These are phyloP conservation scores for Glareola pratincola DNA, from an alignment of 2,113 vertebrate genomes.

Conservation along the genomic window DNA sequence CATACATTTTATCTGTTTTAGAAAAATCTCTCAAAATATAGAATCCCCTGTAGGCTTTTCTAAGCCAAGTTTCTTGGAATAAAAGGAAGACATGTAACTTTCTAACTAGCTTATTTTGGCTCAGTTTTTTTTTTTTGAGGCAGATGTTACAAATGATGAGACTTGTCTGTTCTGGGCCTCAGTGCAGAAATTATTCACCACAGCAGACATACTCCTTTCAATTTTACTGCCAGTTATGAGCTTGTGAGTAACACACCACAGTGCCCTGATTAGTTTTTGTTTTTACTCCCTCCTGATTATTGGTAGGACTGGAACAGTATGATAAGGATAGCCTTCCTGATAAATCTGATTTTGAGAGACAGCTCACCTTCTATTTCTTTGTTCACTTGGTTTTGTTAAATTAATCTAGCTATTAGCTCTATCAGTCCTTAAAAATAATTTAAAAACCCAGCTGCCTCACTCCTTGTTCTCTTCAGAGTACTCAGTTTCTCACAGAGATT, in stretches of 20 bases:
- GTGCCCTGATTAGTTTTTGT: slow-evolving; percentile 64
- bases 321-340: slow-evolving; percentile 61
- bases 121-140: slow-evolving; percentile 40
- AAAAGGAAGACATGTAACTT: slow-evolving; percentile 40
- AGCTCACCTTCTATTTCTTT: slow-evolving; percentile 1
- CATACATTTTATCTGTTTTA: not conserved
- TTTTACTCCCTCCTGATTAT: slow-evolving; percentile 66
- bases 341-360: slow-evolving; percentile 45
- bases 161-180: slow-evolving; percentile 62
- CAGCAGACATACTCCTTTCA: slow-evolving; percentile 64
- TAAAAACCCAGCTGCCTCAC: not conserved
- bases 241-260: slow-evolving; percentile 56
- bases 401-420: slow-evolving; percentile 15
- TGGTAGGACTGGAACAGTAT: slow-evolving; percentile 55
- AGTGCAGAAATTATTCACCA: slow-evolving; percentile 73
- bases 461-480: not conserved
- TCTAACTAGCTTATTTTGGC: slow-evolving; percentile 76
- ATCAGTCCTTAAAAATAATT: slow-evolving; percentile 4
- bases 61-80: slow-evolving; percentile 19
- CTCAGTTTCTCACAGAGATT: not conserved
- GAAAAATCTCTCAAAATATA: not conserved
- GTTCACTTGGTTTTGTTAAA: slow-evolving; percentile 34
- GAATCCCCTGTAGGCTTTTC: not conserved
- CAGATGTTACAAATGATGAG: slow-evolving; percentile 74
- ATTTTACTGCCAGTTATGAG: slow-evolving; percentile 70